Percentiles rank a stretch among this genome's conserved stretches.
These are phyloP conservation scores for Ammodytes dubius DNA, from an alignment of 2,113 vertebrate genomes.

Conservation along the genomic window DNA sequence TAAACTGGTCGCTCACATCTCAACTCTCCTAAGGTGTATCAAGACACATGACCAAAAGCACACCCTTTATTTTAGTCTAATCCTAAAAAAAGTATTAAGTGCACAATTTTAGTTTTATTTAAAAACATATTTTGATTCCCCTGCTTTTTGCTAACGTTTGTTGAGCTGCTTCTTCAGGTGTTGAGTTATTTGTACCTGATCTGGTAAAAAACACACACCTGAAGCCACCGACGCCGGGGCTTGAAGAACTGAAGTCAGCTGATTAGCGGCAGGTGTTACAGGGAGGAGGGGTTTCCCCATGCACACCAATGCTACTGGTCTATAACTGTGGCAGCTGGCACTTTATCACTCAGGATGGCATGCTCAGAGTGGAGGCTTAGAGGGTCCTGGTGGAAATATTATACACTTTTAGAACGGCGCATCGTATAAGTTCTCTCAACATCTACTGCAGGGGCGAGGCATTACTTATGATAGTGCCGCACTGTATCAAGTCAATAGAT, in stretches of 20 bases:
- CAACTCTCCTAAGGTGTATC: background rate
- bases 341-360: slow-evolving; percentile 65
- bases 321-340: slow-evolving; percentile 62
- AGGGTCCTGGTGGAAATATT: slow-evolving; percentile 59
- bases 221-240: slow-evolving; percentile 24
- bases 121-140: background rate
- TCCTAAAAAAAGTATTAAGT: background rate
- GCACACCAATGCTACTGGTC: slow-evolving; percentile 42
- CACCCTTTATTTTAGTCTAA: background rate
- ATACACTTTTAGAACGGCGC: slow-evolving; percentile 58
- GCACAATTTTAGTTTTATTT: background rate
- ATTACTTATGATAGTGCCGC: background rate
- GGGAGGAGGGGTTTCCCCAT: slow-evolving; percentile 36
- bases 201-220: slow-evolving; percentile 19
- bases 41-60: background rate
- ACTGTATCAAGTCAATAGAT: background rate
- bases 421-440: slow-evolving; percentile 40
- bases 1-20: background rate
- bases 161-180: background rate
- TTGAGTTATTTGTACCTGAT: background rate
- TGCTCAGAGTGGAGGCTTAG: slow-evolving; percentile 35
- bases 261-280: slow-evolving; percentile 61
- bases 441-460: slow-evolving; percentile 5
- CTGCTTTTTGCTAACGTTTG: background rate
- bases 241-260: slow-evolving; percentile 40